Evolutionary conservation across 2,797 vertebrate genomes (phyloP), one percentile per base, ranked within the genome.

Genomic region (Carcharodon carcharias): DNA sequence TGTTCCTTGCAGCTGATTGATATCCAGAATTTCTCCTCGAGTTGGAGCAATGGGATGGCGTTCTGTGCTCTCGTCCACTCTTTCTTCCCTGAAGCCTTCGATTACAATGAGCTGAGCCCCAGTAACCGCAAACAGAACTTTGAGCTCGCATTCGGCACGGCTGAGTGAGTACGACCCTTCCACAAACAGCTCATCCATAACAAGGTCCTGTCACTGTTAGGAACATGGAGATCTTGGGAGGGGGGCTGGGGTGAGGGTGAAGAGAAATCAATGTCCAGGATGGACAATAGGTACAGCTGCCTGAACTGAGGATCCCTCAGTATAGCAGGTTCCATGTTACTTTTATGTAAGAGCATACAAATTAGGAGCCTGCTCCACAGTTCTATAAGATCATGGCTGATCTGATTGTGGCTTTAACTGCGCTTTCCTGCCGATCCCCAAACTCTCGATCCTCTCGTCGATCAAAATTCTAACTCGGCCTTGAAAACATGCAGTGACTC

Each of bases 31-130:
- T 99, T 99, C 98, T 99, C 99, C 1, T 98, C 98, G 96, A 98
- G 99, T 97, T 99, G 99, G 99, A 99, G 98, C 0, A 98, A 99
- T 0, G 99, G 99, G 12, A 98, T 99, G 99, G 99, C 99, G 1
- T 99, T 99, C 97, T 99, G 99, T 0, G 99, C 99, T 71, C 98
- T 99, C 63, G 98, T 99, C 31, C 99, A 99, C 97, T 98, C 99
- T 1, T 99, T 99, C 98, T 99, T 99, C 97, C 99, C 99, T 0
- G 98, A 99, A 40, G 98, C 99, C 96, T 99, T 99, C 40, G 99
- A 99, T 95, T 99, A 99, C 96, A 98, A 97, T 65, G 65, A 97
- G 2, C 98, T 99, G 97, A 97, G 98, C 67, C 97, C 99, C 3
- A 96, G 97, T 0, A 98, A 99, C 96, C 98, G 98, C 97, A 98